A percentile compares a stretch with the other conserved stretches of the same genome.
Evolutionary conservation across 1,140 invertebrate genomes (phyloP).

Genomic region (Bacillus rossius): DNA sequence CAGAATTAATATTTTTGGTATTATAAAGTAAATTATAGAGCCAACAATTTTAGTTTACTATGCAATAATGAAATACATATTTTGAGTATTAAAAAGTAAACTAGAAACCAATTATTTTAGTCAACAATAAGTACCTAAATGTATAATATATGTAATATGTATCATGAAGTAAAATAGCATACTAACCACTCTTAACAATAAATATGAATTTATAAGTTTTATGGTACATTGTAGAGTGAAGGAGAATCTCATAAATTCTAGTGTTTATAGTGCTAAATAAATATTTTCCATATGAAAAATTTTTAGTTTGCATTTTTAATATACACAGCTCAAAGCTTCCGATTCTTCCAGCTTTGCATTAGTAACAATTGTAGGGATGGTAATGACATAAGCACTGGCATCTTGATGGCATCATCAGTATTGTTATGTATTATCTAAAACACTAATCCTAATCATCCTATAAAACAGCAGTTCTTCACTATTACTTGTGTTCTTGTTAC

Average conservation of each 20-base stretch:
- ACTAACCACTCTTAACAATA: background rate
- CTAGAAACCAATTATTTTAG: background rate
- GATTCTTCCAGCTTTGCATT: background rate
- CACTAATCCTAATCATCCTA: background rate
- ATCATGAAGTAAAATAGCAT: background rate
- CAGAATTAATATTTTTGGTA: too few relatives aligned
- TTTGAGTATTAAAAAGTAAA: background rate
- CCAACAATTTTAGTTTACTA: background rate
- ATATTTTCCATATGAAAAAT: too few relatives aligned
- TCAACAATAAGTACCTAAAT: background rate
- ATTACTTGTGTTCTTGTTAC: slow-evolving; percentile 12
- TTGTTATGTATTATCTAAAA: background rate
- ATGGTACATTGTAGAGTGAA: background rate
- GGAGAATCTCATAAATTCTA: too few relatives aligned
- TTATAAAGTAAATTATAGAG: background rate
- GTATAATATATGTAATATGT: background rate
- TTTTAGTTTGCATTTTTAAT: background rate
- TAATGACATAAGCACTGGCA: background rate
- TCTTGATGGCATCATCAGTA: background rate
- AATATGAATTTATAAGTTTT: background rate
- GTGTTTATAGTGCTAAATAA: too few relatives aligned
- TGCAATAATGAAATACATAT: background rate
- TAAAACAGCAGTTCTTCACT: background rate
- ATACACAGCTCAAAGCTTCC: background rate
- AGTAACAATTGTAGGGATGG: background rate